A percentile compares a stretch with the other conserved stretches of the same genome.
phyloP scores from a whole-genome alignment of 2,888 invertebrate genomes.

The Cheilosia impressa region DNA sequence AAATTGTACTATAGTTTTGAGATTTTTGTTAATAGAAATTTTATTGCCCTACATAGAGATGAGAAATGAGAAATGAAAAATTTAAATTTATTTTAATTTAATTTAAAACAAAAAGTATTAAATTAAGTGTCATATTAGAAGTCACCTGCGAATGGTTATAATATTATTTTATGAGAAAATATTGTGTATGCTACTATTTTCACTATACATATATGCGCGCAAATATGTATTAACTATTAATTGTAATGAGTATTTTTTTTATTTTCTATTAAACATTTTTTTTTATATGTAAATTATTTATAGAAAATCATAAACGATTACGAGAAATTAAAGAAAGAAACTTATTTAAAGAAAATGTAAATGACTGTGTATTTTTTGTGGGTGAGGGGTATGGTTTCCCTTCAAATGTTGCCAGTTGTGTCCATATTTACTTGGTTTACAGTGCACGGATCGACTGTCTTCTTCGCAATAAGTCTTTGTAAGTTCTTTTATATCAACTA shows the following conservation, averaged over 20 bases:
- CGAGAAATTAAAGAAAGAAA: conserved; percentile 76
- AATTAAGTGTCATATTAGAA: conserved; percentile 83
- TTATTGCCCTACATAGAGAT: conserved; percentile 39
- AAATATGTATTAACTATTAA: conserved; percentile 69
- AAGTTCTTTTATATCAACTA: no score
- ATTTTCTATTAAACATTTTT: conserved; percentile 36
- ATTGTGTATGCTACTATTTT: conserved; percentile 57
- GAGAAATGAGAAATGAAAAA: neutral
- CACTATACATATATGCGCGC: conserved; percentile 71
- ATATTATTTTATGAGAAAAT: conserved; percentile 34
- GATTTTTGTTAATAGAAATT: conserved; percentile 4
- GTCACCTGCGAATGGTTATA: conserved; percentile 47
- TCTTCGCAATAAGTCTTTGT: no score
- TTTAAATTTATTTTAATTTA: conserved; percentile 39
- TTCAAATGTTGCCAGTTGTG: no score
- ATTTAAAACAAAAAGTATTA: conserved; percentile 80
- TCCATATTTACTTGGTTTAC: no score
- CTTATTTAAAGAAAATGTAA: conserved; percentile 77
- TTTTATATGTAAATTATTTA: conserved; percentile 66
- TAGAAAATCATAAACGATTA: conserved; percentile 56
- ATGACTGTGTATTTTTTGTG: conserved; percentile 21
- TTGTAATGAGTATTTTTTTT: conserved; percentile 30
- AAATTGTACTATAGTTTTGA: conserved; percentile 38
- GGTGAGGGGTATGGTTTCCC: neutral
- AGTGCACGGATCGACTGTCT: no score